phyloP scores from a whole-genome alignment of 2,888 invertebrate species.

The Idaea straminata region DNA sequence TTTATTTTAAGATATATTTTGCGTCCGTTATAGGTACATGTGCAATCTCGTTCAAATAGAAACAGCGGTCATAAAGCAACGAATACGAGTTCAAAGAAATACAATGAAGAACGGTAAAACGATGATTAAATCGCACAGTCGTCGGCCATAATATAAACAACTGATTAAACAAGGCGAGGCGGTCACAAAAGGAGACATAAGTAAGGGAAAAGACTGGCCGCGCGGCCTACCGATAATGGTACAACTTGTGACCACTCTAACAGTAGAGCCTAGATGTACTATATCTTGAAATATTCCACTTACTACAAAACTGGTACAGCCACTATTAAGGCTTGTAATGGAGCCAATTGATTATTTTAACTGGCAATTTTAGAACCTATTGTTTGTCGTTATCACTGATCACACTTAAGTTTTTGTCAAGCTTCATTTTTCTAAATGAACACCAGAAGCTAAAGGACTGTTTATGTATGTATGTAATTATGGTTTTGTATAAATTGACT shows the following conservation, averaged over 20 bases:
- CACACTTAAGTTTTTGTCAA: conserved; percentile 18
- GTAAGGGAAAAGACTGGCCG: conserved; percentile 55
- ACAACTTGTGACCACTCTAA: conserved; percentile 61
- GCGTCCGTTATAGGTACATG: not conserved
- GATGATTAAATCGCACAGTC: conserved; percentile 71
- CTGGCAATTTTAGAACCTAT: conserved; percentile 35
- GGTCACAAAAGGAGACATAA: conserved; percentile 78
- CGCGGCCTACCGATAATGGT: conserved; percentile 67
- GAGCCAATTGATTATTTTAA: conserved; percentile 45
- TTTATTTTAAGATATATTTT: not conserved
- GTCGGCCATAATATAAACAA: conserved; percentile 76
- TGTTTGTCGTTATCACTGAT: conserved; percentile 37
- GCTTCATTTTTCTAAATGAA: conserved; percentile 29
- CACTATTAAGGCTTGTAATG: conserved; percentile 46
- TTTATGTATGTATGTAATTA: not conserved
- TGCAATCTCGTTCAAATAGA: conserved; percentile 16
- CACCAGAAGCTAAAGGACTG: not conserved
- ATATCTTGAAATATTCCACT: conserved; percentile 32
- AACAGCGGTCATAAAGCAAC: conserved; percentile 39
- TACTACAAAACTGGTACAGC: conserved; percentile 55
- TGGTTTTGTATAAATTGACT: no score
- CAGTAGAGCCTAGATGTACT: not conserved
- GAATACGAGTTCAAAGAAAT: conserved; percentile 40
- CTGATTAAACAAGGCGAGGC: conserved; percentile 68
- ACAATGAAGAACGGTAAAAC: conserved; percentile 74